Evolutionary conservation across 2,888 invertebrate genomes (phyloP).

Genomic region (Exocentrus adspersus): DNA sequence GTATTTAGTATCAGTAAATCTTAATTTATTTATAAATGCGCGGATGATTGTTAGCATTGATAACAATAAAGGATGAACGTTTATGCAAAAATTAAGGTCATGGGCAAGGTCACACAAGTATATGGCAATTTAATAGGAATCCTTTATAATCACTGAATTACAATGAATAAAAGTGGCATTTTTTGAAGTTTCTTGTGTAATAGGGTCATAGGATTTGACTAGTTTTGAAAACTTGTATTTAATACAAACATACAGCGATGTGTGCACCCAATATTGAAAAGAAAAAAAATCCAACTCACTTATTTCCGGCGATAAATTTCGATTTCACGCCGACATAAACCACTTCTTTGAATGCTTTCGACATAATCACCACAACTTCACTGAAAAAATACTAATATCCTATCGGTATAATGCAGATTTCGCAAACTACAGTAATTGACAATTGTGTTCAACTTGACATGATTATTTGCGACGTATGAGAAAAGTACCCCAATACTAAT

Average conservation of each 20-base stretch:
- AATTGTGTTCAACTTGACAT: slow-evolving; percentile 16
- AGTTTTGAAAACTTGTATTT: too few species aligned
- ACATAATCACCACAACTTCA: slow-evolving; percentile 23
- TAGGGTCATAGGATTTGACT: too few species aligned
- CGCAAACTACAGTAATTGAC: slow-evolving; percentile 9
- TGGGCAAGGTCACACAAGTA: too few species aligned
- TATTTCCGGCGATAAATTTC: slow-evolving; percentile 17
- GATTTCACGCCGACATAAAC: slow-evolving; percentile 29
- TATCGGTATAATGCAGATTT: neutral
- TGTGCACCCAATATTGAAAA: too few species aligned
- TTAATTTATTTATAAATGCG: too few species aligned
- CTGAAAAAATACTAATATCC: neutral
- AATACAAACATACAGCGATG: too few species aligned
- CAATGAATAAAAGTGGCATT: too few species aligned
- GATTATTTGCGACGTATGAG: neutral
- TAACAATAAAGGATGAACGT: neutral
- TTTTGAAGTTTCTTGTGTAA: too few species aligned
- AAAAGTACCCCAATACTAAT: neutral
- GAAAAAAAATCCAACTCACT: neutral
- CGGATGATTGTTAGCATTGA: neutral
- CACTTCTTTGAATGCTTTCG: slow-evolving; percentile 25
- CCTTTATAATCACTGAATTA: too few species aligned
- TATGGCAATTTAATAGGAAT: too few species aligned
- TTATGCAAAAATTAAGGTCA: neutral
- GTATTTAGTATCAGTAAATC: too few species aligned